phyloP scores from a whole-genome alignment of 1,140 invertebrate species.

The Drosophila mayri region DNA sequence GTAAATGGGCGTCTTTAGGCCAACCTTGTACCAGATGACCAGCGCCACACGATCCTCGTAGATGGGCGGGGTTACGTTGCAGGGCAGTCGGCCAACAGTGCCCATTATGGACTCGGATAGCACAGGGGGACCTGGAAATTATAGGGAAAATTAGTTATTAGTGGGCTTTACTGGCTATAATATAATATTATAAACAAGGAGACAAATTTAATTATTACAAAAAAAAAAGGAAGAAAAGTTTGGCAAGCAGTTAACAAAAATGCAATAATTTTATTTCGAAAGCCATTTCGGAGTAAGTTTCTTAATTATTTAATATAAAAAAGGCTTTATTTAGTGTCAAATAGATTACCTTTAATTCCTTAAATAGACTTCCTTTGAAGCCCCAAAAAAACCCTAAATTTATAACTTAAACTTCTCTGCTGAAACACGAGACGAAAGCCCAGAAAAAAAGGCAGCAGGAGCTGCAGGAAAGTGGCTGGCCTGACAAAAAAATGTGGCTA shows the following conservation, averaged over 20 bases:
- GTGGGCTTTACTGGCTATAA: background rate
- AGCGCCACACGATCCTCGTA: constrained; percentile 91
- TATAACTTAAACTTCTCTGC: background rate
- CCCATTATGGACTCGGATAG: constrained; percentile 91
- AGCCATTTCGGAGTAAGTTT: no score
- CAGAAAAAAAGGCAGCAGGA: background rate
- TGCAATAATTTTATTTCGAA: background rate
- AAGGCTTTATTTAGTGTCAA: background rate
- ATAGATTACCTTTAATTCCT: background rate
- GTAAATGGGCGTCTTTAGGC: constrained; percentile 91
- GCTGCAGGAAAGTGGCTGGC: constrained; percentile 14
- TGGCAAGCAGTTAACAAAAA: background rate
- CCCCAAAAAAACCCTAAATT: background rate
- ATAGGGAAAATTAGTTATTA: background rate
- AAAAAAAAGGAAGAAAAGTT: background rate
- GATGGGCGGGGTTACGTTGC: constrained; percentile 91
- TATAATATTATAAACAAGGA: no score
- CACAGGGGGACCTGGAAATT: constrained; percentile 86
- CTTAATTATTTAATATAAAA: background rate
- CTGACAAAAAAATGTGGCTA: constrained; percentile 45
- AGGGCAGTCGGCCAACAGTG: constrained; percentile 91
- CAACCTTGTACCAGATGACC: constrained; percentile 95
- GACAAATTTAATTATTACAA: background rate
- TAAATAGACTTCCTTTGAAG: background rate
- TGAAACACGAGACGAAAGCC: constrained; percentile 3